Percentiles rank a stretch among this genome's conserved stretches.
Evolutionary conservation across 2,113 vertebrate genomes (phyloP).

Genomic region (Oreochromis spilurus): DNA sequence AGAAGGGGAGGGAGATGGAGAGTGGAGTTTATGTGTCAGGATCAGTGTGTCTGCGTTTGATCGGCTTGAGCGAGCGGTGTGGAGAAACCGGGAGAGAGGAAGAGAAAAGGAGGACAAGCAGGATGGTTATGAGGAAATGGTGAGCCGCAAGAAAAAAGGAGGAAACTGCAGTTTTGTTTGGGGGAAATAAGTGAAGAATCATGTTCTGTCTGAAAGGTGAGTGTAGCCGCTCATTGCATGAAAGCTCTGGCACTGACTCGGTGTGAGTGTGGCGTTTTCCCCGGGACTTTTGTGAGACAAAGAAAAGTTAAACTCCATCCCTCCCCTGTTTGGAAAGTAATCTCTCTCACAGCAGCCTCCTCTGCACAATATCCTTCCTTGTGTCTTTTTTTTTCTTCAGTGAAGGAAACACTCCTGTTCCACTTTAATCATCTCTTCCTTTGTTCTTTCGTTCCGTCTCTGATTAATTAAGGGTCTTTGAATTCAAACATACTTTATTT

Average conservation of each 20-base stretch:
- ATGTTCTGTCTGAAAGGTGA: constrained; percentile 74
- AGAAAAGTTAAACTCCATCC: constrained; percentile 53
- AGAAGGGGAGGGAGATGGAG: constrained; percentile 45
- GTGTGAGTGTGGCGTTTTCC: constrained; percentile 5
- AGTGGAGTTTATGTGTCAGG: constrained; percentile 40
- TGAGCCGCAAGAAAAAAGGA: neutral
- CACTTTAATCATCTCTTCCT: constrained; percentile 20
- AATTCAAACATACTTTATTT: neutral
- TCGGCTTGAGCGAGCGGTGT: constrained; percentile 10
- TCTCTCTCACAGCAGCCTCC: constrained; percentile 25
- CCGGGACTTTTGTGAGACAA: constrained; percentile 51
- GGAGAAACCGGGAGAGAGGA: neutral
- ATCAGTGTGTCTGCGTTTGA: constrained; percentile 28
- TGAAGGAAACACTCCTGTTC: neutral
- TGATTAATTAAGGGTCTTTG: constrained; percentile 11
- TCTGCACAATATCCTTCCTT: constrained; percentile 18
- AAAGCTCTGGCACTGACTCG: neutral
- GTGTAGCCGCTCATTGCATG: neutral
- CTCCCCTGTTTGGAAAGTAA: constrained; percentile 17
- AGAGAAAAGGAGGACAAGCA: neutral
- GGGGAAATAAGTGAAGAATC: constrained; percentile 6
- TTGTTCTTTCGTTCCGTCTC: constrained; percentile 12
- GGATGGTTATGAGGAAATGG: neutral
- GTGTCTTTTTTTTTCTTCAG: constrained; percentile 16
- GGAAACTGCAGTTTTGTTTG: neutral